Percentiles rank a stretch among this genome's conserved stretches.
These are phyloP conservation scores for Pavo muticus DNA, from an alignment of 2,113 vertebrate species.

Conservation along the genomic window DNA sequence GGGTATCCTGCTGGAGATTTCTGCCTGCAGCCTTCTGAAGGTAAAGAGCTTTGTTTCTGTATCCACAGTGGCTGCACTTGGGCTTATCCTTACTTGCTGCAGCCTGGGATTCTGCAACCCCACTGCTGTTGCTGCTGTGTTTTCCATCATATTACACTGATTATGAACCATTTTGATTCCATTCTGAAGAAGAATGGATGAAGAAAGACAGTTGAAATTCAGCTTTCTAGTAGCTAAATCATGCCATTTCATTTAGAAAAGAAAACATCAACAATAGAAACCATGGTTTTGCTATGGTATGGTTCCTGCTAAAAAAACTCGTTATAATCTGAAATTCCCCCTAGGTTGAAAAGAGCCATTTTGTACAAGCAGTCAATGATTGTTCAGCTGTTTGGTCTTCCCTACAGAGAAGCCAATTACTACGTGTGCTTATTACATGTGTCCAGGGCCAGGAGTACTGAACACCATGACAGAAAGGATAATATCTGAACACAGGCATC, in stretches of 20 bases:
- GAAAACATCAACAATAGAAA: not conserved
- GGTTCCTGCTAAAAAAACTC: not conserved
- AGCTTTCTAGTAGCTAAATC: not conserved
- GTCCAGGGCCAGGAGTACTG: not conserved
- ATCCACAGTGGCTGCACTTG: too few relatives aligned
- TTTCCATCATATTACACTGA: too few relatives aligned
- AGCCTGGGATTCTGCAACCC: too few relatives aligned
- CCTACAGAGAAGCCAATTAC: not conserved
- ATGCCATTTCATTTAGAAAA: not conserved
- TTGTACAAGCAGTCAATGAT: fast-evolving
- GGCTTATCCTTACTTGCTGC: too few relatives aligned
- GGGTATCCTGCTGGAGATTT: too few relatives aligned
- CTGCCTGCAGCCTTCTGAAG: too few relatives aligned
- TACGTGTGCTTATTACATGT: not conserved
- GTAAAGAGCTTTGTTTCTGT: too few relatives aligned
- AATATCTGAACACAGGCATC: not conserved
- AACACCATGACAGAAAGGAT: not conserved
- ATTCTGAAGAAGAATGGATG: fast-evolving
- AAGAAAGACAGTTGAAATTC: not conserved
- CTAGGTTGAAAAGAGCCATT: not conserved
- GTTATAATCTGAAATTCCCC: not conserved
- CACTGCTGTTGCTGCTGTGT: too few relatives aligned
- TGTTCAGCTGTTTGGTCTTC: not conserved
- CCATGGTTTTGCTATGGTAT: not conserved
- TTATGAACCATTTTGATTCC: not conserved